These are phyloP conservation scores for Rhinella marina DNA, from an alignment of 2,797 vertebrate species.

Conservation along the genomic window DNA sequence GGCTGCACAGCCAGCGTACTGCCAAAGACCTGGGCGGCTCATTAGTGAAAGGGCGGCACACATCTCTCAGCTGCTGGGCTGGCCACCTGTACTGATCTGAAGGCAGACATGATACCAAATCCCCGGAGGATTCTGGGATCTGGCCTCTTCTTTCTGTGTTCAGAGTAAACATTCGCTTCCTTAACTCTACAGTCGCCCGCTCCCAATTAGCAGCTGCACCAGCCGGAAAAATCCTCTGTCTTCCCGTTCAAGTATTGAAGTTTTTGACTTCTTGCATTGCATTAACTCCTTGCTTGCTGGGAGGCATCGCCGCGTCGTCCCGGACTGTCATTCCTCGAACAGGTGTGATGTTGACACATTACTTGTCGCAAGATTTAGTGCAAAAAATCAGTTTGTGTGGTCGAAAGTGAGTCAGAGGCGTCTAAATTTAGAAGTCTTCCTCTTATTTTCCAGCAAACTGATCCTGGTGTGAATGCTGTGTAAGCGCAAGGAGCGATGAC, in stretches of 20 bases:
- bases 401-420: constrained; percentile 50
- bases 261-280: constrained; percentile 4
- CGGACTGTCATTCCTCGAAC: not conserved
- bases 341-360: constrained; percentile 55
- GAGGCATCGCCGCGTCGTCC: not conserved
- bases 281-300: not conserved
- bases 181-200: constrained; percentile 10
- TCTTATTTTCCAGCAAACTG: constrained; percentile 50
- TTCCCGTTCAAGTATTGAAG: not conserved
- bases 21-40: not conserved
- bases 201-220: not conserved
- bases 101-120: constrained; percentile 28
- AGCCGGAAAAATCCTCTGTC: not conserved
- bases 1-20: not conserved
- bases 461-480: constrained; percentile 34
- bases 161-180: constrained; percentile 38
- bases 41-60: constrained; percentile 24
- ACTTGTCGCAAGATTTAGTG: constrained; percentile 33
- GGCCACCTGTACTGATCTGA: constrained; percentile 58
- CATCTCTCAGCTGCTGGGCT: constrained; percentile 17
- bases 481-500: constrained; percentile 31
- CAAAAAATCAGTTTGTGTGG: constrained; percentile 57
- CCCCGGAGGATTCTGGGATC: constrained; percentile 38
- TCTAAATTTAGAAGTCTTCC: constrained; percentile 56
- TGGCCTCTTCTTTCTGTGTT: constrained; percentile 32